Conservation (phyloP, 2,888 invertebrate species). For the Xestia rhomboidea region DNA sequence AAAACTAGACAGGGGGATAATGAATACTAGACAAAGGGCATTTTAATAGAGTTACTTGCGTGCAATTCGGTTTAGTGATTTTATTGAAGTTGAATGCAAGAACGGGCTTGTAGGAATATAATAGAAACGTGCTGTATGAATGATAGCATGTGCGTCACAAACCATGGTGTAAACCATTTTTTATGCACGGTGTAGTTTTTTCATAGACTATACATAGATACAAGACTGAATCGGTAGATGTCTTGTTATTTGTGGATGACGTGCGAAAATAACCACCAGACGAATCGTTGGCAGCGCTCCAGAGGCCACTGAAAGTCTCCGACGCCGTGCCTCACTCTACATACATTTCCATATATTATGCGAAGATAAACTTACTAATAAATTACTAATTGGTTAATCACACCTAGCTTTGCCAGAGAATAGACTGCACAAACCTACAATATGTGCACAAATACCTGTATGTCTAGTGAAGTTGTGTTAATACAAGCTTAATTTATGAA, state of each 20-base stretch:
- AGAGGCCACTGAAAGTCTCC: slow-evolving; percentile 85
- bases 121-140: slow-evolving; percentile 58
- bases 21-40: slow-evolving; percentile 88
- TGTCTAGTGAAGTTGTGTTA: neutral
- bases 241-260: slow-evolving; percentile 86
- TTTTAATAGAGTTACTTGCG: slow-evolving; percentile 89
- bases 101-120: slow-evolving; percentile 70
- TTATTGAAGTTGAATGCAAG: slow-evolving; percentile 72
- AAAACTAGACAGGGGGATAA: slow-evolving; percentile 90
- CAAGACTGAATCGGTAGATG: slow-evolving; percentile 63
- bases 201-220: slow-evolving; percentile 42
- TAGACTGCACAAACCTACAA: neutral
- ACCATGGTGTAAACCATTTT: slow-evolving; percentile 42
- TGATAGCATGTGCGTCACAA: slow-evolving; percentile 50
- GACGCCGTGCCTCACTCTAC: slow-evolving; percentile 76
- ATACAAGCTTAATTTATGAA: neutral
- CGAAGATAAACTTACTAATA: slow-evolving; percentile 54
- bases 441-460: neutral
- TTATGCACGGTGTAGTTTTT: slow-evolving; percentile 46
- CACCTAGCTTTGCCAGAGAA: slow-evolving; percentile 1
- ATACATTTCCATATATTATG: slow-evolving; percentile 67
- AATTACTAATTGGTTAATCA: slow-evolving; percentile 41
- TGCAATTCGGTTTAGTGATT: slow-evolving; percentile 84
- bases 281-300: slow-evolving; percentile 85
- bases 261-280: slow-evolving; percentile 87